phyloP scores from a whole-genome alignment of 2,888 invertebrate genomes.

The Celastrina argiolus region DNA sequence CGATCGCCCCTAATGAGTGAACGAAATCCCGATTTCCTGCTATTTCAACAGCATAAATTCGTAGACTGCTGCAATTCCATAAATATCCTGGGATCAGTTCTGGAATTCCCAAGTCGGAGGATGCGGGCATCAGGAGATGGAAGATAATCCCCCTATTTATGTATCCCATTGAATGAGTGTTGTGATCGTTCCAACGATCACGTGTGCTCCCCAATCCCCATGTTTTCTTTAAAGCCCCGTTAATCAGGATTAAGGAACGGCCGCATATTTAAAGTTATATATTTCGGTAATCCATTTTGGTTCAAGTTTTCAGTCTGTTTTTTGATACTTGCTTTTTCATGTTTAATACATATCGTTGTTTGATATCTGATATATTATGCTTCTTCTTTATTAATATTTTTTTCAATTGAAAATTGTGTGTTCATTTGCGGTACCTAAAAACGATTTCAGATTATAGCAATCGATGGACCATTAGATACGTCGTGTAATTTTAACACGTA shows the following conservation, averaged over 20 bases:
- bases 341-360: background rate
- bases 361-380: background rate
- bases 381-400: background rate
- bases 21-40: background rate
- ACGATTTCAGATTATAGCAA: background rate
- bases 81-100: constrained; percentile 1
- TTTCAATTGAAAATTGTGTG: background rate
- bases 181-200: constrained; percentile 25
- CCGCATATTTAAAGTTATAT: background rate
- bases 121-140: constrained; percentile 51
- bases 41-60: constrained; percentile 3
- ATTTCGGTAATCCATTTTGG: background rate
- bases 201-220: background rate
- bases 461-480: constrained; percentile 4
- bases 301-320: background rate
- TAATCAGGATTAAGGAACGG: background rate
- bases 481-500: constrained; percentile 18
- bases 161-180: constrained; percentile 39
- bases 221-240: background rate
- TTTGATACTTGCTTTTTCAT: background rate
- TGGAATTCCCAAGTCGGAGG: constrained; percentile 24
- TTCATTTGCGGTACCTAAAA: background rate
- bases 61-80: background rate
- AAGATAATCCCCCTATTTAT: constrained; percentile 70
- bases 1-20: background rate